phyloP scores from a whole-genome alignment of 2,797 vertebrate species.

The Margarornis squamiger region DNA sequence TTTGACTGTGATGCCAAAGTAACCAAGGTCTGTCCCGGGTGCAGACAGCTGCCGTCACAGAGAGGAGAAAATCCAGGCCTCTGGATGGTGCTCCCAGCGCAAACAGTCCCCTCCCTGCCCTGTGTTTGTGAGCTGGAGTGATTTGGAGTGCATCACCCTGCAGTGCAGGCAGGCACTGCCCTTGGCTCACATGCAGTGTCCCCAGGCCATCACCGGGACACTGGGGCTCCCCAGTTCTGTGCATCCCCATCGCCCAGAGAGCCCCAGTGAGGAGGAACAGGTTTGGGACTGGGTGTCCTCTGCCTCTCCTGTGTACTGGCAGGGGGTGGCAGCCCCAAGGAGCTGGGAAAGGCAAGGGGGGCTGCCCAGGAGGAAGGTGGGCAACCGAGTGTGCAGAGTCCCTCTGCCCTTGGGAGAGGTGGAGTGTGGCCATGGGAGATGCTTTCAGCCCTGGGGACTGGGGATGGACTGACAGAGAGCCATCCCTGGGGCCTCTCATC shows the following conservation, averaged over 20 bases:
- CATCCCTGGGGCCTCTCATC: background rate
- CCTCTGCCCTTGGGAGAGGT: background rate
- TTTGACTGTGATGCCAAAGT: background rate
- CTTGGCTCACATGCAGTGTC: fast-evolving
- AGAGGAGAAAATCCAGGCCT: slow-evolving; percentile 7
- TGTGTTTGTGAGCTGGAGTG: fast-evolving
- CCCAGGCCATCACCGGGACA: fast-evolving
- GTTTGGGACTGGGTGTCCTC: fast-evolving
- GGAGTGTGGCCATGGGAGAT: fast-evolving
- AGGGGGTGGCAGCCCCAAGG: background rate
- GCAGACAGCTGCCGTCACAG: slow-evolving; percentile 14
- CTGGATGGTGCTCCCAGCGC: background rate
- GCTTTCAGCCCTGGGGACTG: background rate
- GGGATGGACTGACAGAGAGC: background rate
- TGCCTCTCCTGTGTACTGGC: fast-evolving
- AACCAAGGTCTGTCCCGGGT: background rate
- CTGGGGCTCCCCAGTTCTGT: fast-evolving
- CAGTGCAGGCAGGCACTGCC: background rate
- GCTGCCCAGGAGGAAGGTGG: background rate
- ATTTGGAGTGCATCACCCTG: background rate
- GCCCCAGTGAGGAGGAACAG: fast-evolving
- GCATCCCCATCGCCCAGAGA: fast-evolving
- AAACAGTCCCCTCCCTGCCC: background rate
- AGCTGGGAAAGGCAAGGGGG: background rate
- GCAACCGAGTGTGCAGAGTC: background rate